phyloP scores from a whole-genome alignment of 2,113 vertebrate genomes.

The Vulpes ferrilata region DNA sequence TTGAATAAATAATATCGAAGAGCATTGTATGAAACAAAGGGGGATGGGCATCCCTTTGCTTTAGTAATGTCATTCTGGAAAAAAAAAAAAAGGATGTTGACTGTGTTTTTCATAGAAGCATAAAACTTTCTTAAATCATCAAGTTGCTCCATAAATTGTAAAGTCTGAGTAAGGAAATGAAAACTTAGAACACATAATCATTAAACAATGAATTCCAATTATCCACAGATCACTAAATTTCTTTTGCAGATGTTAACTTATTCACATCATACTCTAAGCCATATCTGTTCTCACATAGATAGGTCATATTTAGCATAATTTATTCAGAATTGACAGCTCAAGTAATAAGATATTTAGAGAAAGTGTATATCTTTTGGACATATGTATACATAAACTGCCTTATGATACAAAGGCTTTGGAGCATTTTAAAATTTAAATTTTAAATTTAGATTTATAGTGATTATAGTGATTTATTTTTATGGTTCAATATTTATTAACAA shows the following conservation, averaged over 20 bases:
- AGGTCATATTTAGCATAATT: constrained; percentile 55
- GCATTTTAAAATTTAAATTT: not conserved
- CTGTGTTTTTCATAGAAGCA: not conserved
- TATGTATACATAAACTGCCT: not conserved
- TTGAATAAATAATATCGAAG: not conserved
- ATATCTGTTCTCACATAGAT: not conserved
- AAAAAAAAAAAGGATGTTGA: not conserved
- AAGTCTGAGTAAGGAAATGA: not conserved
- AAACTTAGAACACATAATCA: not conserved
- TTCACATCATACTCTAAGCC: not conserved
- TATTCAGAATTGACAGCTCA: constrained; percentile 42
- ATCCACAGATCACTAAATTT: constrained; percentile 29
- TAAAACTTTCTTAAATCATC: not conserved
- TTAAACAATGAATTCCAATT: not conserved
- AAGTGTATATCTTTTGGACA: not conserved
- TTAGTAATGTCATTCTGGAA: not conserved
- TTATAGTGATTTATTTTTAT: not conserved
- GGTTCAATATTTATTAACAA: constrained; percentile 16
- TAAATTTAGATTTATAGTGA: not conserved
- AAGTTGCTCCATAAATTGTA: not conserved
- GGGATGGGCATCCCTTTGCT: not conserved
- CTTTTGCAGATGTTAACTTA: not conserved
- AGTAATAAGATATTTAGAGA: constrained; percentile 11
- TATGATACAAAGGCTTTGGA: not conserved
- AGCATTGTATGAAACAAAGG: not conserved